Evolutionary conservation across 2,113 vertebrate genomes (phyloP).

Genomic region (Procavia capensis): DNA sequence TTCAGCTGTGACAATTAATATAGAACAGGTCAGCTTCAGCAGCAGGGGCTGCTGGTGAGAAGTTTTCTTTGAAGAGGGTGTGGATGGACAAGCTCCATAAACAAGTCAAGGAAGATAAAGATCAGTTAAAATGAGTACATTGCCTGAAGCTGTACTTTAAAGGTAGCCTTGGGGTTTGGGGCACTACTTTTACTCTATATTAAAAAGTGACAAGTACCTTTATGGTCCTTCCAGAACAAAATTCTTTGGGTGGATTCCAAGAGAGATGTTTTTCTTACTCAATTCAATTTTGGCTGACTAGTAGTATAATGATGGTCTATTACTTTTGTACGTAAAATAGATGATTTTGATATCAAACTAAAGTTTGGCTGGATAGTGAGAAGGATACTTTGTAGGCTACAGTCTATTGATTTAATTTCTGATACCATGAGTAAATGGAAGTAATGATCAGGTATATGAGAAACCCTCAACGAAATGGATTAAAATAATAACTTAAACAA

Average conservation of each 20-base stretch:
- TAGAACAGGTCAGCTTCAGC: neutral
- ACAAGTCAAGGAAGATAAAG: neutral
- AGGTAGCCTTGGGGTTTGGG: neutral
- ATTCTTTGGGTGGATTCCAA: conserved; percentile 40
- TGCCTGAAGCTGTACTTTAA: neutral
- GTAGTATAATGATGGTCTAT: neutral
- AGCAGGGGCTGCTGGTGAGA: neutral
- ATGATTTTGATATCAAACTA: conserved; percentile 44
- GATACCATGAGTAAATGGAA: neutral
- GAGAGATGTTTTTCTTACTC: conserved; percentile 36
- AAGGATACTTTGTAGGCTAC: neutral
- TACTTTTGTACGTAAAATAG: neutral
- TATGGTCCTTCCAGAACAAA: conserved; percentile 19
- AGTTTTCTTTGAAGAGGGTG: neutral
- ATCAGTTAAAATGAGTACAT: neutral
- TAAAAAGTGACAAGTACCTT: conserved; percentile 16
- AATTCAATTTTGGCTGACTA: neutral
- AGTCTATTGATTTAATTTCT: neutral
- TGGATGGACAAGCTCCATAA: neutral
- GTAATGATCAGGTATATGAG: neutral
- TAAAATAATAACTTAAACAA: neutral
- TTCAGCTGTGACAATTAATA: neutral
- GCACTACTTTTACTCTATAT: neutral
- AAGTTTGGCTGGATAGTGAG: neutral
- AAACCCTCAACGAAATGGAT: neutral